Conservation (phyloP, 2,888 invertebrate species). For the Anaspis maculata region DNA sequence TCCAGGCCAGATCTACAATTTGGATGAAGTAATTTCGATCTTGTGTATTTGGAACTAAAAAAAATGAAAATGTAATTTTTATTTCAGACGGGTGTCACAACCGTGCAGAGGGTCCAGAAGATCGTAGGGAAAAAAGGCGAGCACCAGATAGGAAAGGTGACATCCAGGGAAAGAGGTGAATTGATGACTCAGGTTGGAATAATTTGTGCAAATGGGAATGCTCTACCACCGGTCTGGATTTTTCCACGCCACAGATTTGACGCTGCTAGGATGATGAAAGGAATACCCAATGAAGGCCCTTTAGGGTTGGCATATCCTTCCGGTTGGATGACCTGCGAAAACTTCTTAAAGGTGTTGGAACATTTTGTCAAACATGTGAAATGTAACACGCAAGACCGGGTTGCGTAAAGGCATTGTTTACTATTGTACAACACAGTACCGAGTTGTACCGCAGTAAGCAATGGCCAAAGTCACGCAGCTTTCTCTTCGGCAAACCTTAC, state of each 20-base stretch:
- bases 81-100: not conserved
- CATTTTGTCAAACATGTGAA: not conserved
- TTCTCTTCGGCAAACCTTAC: too few species aligned
- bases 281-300: not conserved
- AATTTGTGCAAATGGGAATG: not conserved
- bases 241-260: not conserved
- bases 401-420: too few species aligned
- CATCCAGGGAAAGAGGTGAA: slow-evolving; percentile 11
- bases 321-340: not conserved
- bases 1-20: slow-evolving; percentile 12
- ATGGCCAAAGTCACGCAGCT: too few species aligned
- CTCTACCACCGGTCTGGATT: not conserved
- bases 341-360: not conserved
- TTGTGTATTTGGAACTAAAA: too few species aligned
- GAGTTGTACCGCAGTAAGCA: too few species aligned
- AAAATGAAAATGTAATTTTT: too few species aligned
- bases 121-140: slow-evolving; percentile 9
- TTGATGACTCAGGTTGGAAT: not conserved
- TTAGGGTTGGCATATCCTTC: not conserved
- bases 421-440: too few species aligned
- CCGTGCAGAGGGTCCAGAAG: slow-evolving; percentile 8
- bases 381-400: too few species aligned
- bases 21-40: too few species aligned
- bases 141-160: slow-evolving; percentile 8
- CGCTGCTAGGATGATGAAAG: too few species aligned